Percentiles rank a stretch among this genome's conserved stretches.
Evolutionary conservation across 2,888 invertebrate species (phyloP).

Genomic region (Thereva unica): DNA sequence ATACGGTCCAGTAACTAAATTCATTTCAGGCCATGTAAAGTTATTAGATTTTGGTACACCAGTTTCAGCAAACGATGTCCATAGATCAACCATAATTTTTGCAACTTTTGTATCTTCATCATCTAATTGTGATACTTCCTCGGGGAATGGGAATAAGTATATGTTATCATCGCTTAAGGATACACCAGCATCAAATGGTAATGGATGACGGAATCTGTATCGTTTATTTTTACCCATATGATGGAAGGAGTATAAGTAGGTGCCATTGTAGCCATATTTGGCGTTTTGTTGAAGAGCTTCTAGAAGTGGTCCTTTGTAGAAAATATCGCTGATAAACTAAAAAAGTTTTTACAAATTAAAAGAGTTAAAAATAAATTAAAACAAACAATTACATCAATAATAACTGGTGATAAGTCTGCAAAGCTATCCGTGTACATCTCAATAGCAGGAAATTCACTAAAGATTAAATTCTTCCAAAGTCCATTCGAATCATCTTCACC

Average conservation of each 20-base stretch:
- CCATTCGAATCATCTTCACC: constrained; percentile 22
- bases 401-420: not conserved
- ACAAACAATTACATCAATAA: constrained; percentile 15
- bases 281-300: constrained; percentile 49
- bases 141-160: constrained; percentile 61
- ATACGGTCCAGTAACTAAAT: constrained; percentile 53
- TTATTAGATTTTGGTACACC: constrained; percentile 48
- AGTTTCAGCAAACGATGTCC: constrained; percentile 54
- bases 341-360: constrained; percentile 8
- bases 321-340: constrained; percentile 50
- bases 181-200: constrained; percentile 60
- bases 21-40: constrained; percentile 50
- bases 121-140: constrained; percentile 52
- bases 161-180: constrained; percentile 65
- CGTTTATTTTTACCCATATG: constrained; percentile 58
- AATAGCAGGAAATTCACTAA: constrained; percentile 8
- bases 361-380: not conserved
- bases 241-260: constrained; percentile 60
- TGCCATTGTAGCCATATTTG: constrained; percentile 48
- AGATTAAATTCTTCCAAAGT: constrained; percentile 26
- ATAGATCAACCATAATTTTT: constrained; percentile 56
- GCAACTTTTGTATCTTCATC: constrained; percentile 54
- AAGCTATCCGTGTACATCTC: not conserved
- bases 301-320: constrained; percentile 53
- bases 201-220: constrained; percentile 52